Evolutionary conservation across 2,113 vertebrate species (phyloP).

Genomic region (Mesitornis unicolor): DNA sequence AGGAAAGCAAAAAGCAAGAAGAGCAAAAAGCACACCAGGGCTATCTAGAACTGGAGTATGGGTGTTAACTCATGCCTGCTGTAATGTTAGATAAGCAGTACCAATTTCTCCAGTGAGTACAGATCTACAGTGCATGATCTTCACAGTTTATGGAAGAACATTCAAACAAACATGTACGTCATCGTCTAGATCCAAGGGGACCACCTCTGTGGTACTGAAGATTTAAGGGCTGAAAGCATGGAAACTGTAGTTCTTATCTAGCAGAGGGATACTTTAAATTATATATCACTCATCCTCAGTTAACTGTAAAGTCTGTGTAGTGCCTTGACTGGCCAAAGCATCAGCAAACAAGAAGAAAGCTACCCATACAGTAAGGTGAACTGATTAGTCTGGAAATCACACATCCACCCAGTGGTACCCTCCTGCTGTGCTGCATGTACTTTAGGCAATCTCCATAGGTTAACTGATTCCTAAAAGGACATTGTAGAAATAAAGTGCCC

Average conservation of each 20-base stretch:
- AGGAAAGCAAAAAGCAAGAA: background rate
- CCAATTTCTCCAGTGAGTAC: background rate
- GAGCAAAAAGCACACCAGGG: accelerated
- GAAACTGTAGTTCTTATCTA: background rate
- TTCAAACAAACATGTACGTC: background rate
- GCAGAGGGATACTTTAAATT: slow-evolving; percentile 32
- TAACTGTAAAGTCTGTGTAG: background rate
- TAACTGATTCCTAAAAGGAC: background rate
- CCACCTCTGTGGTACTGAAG: background rate
- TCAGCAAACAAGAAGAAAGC: background rate
- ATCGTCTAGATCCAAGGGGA: background rate
- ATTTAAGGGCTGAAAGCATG: slow-evolving; percentile 12
- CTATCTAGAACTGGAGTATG: background rate
- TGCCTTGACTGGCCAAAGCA: background rate
- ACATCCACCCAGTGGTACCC: background rate
- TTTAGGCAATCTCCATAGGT: background rate
- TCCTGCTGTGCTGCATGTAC: background rate
- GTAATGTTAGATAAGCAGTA: background rate
- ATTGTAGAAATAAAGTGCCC: background rate
- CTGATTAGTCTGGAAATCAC: background rate
- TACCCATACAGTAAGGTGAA: background rate
- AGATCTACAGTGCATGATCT: background rate
- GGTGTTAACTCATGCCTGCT: background rate
- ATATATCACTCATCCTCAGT: background rate
- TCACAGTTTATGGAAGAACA: background rate